Conservation (phyloP, 2,113 vertebrate genomes). For the Clinocottus analis region DNA sequence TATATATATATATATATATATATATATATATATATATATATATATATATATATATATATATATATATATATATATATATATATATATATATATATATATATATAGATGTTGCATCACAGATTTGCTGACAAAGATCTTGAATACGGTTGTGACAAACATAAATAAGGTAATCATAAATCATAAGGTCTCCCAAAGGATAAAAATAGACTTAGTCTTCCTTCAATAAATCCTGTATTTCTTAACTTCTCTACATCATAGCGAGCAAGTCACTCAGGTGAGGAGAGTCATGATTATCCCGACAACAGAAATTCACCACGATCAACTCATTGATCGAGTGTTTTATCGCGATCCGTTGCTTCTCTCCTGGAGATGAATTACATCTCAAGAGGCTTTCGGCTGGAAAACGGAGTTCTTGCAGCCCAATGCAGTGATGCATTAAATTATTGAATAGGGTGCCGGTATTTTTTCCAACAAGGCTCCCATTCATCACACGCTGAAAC, state of each 20-base stretch:
- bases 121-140: background rate
- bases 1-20: background rate
- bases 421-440: slow-evolving; percentile 21
- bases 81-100: background rate
- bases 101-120: background rate
- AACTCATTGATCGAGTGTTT: background rate
- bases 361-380: background rate
- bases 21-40: background rate
- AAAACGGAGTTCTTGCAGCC: slow-evolving; percentile 17
- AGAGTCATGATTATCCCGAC: no score
- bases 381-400: background rate
- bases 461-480: slow-evolving; percentile 33
- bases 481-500: slow-evolving; percentile 45
- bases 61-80: background rate
- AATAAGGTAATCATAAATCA: background rate
- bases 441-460: slow-evolving; percentile 16
- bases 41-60: background rate
- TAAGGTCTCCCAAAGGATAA: background rate
- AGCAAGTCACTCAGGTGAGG: background rate
- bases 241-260: background rate
- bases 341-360: background rate
- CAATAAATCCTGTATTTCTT: background rate
- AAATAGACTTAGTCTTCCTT: background rate
- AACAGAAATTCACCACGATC: background rate
- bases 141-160: background rate